Percentiles rank a stretch among this genome's conserved stretches.
These are phyloP conservation scores for Hirudinaria manillensis DNA, from an alignment of 2,888 invertebrate genomes.

Conservation along the genomic window DNA sequence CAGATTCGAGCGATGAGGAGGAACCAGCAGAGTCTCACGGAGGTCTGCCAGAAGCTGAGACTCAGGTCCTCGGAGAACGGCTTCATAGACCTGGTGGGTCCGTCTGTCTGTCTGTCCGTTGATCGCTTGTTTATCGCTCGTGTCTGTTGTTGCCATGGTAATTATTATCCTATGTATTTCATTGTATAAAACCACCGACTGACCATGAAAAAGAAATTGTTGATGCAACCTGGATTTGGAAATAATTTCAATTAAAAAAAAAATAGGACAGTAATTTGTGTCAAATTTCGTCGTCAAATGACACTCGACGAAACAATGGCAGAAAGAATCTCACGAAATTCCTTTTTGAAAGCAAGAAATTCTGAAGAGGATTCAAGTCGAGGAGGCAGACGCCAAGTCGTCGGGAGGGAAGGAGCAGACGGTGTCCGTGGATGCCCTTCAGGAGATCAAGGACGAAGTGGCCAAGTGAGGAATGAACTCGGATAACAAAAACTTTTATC, in stretches of 20 bases:
- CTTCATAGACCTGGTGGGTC: slow-evolving; percentile 26
- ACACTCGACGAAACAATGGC: too few relatives aligned
- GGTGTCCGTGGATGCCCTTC: background rate
- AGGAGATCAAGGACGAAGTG: background rate
- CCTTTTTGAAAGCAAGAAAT: slow-evolving; percentile 11
- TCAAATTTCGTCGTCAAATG: too few relatives aligned
- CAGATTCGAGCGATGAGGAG: slow-evolving; percentile 19
- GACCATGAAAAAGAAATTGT: too few relatives aligned
- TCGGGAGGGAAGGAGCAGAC: background rate
- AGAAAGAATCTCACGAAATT: too few relatives aligned
- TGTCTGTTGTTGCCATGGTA: too few relatives aligned
- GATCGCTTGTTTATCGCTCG: too few relatives aligned
- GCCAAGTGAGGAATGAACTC: background rate
- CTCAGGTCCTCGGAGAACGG: slow-evolving; percentile 26
- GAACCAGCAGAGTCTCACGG: slow-evolving; percentile 27
- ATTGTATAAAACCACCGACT: too few relatives aligned
- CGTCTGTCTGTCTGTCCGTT: background rate
- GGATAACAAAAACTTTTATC: background rate
- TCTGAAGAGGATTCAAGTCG: background rate
- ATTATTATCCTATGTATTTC: too few relatives aligned
- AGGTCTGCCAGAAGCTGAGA: slow-evolving; percentile 26
- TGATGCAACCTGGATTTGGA: too few relatives aligned
- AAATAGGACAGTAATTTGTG: too few relatives aligned
- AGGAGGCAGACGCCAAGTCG: background rate
- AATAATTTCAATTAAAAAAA: too few relatives aligned